These are phyloP conservation scores for Ceyx cyanopectus DNA, from an alignment of 2,113 vertebrate genomes.

Conservation along the genomic window DNA sequence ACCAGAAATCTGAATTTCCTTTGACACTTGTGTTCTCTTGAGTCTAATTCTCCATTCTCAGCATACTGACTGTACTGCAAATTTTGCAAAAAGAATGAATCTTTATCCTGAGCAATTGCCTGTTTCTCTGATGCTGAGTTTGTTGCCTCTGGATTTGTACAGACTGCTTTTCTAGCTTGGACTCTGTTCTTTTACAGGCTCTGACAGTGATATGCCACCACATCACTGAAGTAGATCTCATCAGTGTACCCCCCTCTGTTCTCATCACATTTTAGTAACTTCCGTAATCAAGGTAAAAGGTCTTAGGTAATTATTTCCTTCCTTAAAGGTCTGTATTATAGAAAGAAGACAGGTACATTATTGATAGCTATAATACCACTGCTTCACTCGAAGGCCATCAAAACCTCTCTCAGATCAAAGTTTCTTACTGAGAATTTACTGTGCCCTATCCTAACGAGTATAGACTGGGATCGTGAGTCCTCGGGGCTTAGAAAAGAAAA, in stretches of 20 bases:
- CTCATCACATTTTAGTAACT: neutral
- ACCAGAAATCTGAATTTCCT: neutral
- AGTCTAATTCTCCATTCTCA: neutral
- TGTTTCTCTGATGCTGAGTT: neutral
- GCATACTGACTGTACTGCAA: neutral
- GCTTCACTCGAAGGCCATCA: neutral
- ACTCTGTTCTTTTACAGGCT: neutral
- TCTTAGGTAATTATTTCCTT: conserved; percentile 19
- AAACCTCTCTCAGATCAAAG: conserved; percentile 24
- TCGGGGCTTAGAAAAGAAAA: conserved; percentile 4
- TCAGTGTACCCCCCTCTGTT: neutral
- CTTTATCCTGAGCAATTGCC: neutral
- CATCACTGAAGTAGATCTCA: neutral
- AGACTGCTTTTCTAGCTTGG: neutral
- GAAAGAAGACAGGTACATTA: neutral
- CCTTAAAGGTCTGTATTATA: neutral
- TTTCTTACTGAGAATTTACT: neutral
- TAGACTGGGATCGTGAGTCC: neutral
- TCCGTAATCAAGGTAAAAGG: neutral
- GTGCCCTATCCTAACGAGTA: neutral
- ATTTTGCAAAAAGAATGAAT: neutral
- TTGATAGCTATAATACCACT: neutral
- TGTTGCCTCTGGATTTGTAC: neutral
- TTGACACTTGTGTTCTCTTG: neutral
- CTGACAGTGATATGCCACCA: neutral